Base-by-base conservation (phyloP, 2,888 invertebrate genomes). In the Melikaiella ostensackeni region DNA sequence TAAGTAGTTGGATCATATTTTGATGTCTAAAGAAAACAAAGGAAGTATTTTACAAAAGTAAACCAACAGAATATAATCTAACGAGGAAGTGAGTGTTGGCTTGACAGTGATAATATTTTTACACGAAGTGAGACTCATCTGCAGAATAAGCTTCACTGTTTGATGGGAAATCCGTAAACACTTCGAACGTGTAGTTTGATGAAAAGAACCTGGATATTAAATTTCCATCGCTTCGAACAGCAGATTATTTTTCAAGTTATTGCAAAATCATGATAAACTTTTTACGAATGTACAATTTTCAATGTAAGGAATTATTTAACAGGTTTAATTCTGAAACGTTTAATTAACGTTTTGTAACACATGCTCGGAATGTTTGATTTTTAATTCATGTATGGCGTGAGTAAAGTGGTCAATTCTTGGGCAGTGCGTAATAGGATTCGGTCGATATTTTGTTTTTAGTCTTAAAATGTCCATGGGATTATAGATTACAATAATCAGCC, bases 31-130 rank as follows among this genome's bases (percentile, higher is more conserved):
- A 50, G n/a, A n/a, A 50, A 50, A 11, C 57, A 57, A 9, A n/a
- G 50, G n/a, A 50, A 50, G n/a, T 50, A n/a, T 57, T 24, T 57
- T 57, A 11, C 13, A 11, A 24, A 57, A 57, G 13, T 11, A 57
- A 57, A 24, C 57, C 57, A 57, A 24, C 24, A 13, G n/a, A n/a
- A 50, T 55, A 55, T 55, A 21, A n/a, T 55, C 9, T 1, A 55
- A 9, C 16, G 1, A 27, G 50, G 50, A 50, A 70, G 55, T 50
- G 19, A 70, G 50, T 70, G 30, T 70, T 70, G 50, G n/a, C 5
- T 64, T 70, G 33, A 70, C 70, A 55, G 19, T 27, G 27, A 70
- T 50, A 50, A 70, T 70, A 70, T 70, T 70, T 70, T 5, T 50
- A 30, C 46, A 70, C 19, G 30, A 50, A 19, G 50, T 50, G 30